A percentile compares a stretch with the other conserved stretches of the same genome.
These are phyloP conservation scores for Uropsilus gracilis DNA, from an alignment of 2,113 vertebrate genomes.

Conservation along the genomic window DNA sequence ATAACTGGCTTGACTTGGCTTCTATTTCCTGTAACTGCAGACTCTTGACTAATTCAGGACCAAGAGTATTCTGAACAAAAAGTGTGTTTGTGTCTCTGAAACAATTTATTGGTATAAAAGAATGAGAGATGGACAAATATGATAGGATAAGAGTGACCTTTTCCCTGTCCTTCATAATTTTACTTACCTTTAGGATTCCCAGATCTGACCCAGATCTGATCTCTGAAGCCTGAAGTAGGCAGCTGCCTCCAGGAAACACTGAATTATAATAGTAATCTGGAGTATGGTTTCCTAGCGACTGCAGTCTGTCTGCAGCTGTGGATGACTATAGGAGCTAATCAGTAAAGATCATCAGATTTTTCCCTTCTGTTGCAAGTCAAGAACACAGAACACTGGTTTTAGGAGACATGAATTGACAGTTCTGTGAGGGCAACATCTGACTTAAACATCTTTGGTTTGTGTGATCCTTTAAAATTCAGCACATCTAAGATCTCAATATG, in stretches of 20 bases:
- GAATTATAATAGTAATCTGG: not conserved
- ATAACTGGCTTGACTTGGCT: not conserved
- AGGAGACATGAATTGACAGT: not conserved
- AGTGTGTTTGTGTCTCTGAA: not conserved
- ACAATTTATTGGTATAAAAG: not conserved
- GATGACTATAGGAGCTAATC: not conserved
- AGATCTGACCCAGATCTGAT: not conserved
- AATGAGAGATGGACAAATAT: not conserved
- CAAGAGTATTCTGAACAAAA: not conserved
- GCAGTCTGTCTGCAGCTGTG: slow-evolving; percentile 18
- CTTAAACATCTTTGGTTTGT: not conserved
- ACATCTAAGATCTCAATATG: not conserved
- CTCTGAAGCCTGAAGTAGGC: slow-evolving; percentile 60
- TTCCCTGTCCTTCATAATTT: not conserved
- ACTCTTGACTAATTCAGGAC: slow-evolving; percentile 2
- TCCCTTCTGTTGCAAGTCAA: not conserved
- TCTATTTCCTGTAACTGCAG: slow-evolving; percentile 36
- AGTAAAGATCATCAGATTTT: not conserved
- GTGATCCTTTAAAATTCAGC: not conserved
- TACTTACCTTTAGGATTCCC: not conserved
- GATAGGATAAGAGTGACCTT: not conserved
- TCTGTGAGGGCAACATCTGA: not conserved
- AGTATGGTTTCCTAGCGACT: not conserved
- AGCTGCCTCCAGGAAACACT: slow-evolving; percentile 59
- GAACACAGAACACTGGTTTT: not conserved